Evolutionary conservation across 2,888 invertebrate species (phyloP).

Genomic region (Nasonia oneida): DNA sequence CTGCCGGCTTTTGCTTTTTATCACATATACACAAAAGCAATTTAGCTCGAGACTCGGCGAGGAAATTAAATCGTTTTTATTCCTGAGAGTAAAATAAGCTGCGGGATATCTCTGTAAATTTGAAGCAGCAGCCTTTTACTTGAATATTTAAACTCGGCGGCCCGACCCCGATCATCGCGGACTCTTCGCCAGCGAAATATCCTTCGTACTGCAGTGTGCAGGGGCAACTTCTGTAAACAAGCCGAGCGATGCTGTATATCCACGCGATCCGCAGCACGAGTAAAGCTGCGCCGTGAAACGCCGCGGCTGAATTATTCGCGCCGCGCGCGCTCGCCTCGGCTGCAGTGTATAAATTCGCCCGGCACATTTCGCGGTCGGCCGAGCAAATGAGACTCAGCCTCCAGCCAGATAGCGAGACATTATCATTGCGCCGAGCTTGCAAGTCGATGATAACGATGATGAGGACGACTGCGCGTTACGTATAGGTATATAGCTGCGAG

Average conservation of each 20-base stretch:
- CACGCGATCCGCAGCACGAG: too few species aligned
- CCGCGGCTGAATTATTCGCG: neutral
- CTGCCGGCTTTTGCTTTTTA: neutral
- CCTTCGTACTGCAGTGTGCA: too few species aligned
- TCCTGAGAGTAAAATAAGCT: neutral
- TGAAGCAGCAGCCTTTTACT: too few species aligned
- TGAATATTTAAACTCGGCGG: too few species aligned
- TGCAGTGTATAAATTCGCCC: conserved; percentile 15
- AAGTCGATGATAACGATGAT: conserved; percentile 17
- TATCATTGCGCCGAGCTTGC: conserved; percentile 31
- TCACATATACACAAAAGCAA: neutral
- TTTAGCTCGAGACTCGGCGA: neutral
- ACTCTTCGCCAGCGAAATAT: too few species aligned
- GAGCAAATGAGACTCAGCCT: conserved; percentile 22
- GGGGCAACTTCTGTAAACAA: too few species aligned
- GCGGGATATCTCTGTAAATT: too few species aligned
- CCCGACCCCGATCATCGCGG: too few species aligned
- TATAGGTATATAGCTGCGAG: neutral
- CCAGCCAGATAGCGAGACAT: neutral
- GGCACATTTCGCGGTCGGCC: conserved; percentile 34
- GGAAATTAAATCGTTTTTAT: neutral
- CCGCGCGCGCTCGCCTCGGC: too few species aligned
- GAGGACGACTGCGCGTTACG: neutral
- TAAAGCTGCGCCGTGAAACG: neutral
- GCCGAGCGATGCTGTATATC: too few species aligned